phyloP scores from a whole-genome alignment of 2,113 vertebrate species.

The Cyanoramphus novaezelandiae region DNA sequence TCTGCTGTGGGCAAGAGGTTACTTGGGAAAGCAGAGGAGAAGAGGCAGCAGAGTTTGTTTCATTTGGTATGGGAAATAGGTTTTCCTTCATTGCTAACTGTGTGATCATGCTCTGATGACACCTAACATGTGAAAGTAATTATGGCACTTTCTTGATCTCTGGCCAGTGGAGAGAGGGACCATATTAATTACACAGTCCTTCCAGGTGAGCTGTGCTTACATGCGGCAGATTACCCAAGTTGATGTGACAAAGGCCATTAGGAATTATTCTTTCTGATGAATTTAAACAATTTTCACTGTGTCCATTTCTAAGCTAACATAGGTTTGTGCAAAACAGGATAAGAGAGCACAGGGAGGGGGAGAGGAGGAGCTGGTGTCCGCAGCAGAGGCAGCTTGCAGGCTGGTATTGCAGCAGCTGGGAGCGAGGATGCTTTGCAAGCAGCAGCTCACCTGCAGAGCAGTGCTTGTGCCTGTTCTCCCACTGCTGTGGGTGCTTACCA shows the following conservation, averaged over 20 bases:
- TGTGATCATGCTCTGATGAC: neutral
- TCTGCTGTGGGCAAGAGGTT: neutral
- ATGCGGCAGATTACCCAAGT: neutral
- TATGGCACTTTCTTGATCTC: neutral
- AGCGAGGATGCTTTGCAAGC: fast-evolving
- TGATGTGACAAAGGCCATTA: neutral
- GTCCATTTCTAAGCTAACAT: fast-evolving
- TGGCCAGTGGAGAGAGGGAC: neutral
- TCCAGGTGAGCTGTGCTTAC: neutral
- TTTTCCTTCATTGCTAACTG: neutral
- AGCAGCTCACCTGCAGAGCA: neutral
- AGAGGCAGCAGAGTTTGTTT: neutral
- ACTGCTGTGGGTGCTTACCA: neutral
- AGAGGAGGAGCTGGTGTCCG: neutral
- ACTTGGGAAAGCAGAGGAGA: neutral
- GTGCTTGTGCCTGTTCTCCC: fast-evolving
- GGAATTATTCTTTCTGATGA: neutral
- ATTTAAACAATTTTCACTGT: neutral
- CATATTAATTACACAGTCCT: neutral
- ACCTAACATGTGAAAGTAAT: neutral
- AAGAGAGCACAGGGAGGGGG: neutral
- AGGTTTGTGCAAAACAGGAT: neutral
- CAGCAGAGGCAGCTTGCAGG: neutral
- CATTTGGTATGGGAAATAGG: neutral
- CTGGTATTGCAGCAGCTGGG: fast-evolving